Percentiles rank a stretch among this genome's conserved stretches.
Evolutionary conservation across 1,140 invertebrate species (phyloP).

Genomic region (Bombyx mandarina): DNA sequence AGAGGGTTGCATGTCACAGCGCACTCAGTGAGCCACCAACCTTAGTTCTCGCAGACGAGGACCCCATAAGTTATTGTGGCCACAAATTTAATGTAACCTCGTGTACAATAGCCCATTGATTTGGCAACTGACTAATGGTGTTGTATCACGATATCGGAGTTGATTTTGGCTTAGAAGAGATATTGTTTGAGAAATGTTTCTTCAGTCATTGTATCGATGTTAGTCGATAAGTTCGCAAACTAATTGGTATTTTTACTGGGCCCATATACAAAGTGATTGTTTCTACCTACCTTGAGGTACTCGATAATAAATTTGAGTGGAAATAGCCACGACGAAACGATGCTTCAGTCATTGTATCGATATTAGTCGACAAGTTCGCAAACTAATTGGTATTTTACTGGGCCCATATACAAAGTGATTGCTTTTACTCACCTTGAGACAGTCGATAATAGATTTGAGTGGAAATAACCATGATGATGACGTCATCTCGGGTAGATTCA

Average conservation of each 20-base stretch:
- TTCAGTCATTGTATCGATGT: not conserved
- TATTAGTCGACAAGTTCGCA: not conserved
- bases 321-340: not conserved
- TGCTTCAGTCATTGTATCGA: not conserved
- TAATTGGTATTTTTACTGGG: too few species aligned
- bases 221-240: not conserved
- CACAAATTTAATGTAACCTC: constrained; percentile 38
- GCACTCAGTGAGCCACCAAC: too few species aligned
- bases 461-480: too few species aligned
- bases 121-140: constrained; percentile 33
- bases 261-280: too few species aligned
- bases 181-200: not conserved
- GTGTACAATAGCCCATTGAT: constrained; percentile 37
- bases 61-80: constrained; percentile 28
- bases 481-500: too few species aligned
- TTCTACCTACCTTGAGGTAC: too few species aligned
- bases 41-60: not conserved
- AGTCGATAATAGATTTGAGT: too few species aligned
- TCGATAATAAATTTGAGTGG: too few species aligned
- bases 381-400: too few species aligned
- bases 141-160: constrained; percentile 19
- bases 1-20: too few species aligned
- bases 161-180: not conserved
- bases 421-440: too few species aligned
- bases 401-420: too few species aligned